Evolutionary conservation across 2,113 vertebrate species (phyloP).

Genomic region (Phalacrocorax brasilianus): DNA sequence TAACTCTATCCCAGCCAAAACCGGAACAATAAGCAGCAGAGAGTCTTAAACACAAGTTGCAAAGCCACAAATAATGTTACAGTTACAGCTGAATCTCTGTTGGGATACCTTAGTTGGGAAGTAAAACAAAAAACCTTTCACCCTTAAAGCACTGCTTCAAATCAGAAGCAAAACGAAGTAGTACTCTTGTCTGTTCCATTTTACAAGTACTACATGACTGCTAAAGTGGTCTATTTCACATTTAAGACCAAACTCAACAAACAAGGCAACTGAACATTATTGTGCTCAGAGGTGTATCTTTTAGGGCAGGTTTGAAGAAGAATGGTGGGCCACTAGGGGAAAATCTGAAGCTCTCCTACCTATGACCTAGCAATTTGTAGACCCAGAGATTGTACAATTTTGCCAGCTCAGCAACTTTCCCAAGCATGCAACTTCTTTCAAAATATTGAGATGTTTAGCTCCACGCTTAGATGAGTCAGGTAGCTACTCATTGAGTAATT

Average conservation of each 20-base stretch:
- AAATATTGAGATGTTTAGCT: neutral
- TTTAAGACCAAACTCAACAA: neutral
- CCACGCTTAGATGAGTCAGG: neutral
- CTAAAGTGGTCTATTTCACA: neutral
- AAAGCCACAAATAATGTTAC: neutral
- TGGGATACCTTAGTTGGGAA: neutral
- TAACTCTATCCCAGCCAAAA: no score
- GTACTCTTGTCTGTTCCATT: neutral
- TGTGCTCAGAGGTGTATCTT: neutral
- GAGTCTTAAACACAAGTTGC: accelerated
- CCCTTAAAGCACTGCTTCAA: neutral
- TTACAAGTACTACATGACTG: neutral
- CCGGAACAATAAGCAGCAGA: neutral
- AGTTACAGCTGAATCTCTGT: neutral
- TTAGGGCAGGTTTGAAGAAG: neutral
- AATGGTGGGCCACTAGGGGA: neutral
- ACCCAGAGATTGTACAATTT: neutral
- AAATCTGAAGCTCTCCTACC: neutral
- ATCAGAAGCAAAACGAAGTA: neutral
- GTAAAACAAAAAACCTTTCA: neutral
- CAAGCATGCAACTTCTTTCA: neutral
- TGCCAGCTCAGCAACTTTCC: accelerated
- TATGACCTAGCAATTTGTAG: neutral
- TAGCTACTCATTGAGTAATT: neutral
- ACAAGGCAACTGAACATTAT: neutral